Base-by-base conservation (phyloP, 1,140 invertebrate species). In the Calliphora vicina region DNA sequence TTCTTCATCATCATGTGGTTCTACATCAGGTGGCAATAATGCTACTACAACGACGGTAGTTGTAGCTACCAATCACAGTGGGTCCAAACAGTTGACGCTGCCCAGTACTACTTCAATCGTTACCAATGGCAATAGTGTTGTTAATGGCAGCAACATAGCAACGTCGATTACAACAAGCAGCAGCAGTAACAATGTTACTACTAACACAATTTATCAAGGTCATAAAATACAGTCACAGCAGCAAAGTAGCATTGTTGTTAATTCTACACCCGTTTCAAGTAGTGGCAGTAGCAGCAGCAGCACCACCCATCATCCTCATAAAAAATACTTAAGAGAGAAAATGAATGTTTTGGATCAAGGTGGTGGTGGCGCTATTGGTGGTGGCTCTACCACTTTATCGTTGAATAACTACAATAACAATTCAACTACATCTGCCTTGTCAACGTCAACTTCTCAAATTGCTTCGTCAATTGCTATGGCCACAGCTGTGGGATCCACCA, bases 261-360 rank as follows among this genome's bases (percentile, higher is more conserved):
- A 83, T 61, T 50, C 43, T 6, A 80, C 74, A 13, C 35, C 57
- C 29, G 42, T 43, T 57, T 29, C 45, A 13, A 80, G 20, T 27
- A 82, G 72, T 23, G 45, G 35, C 9, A 82, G 50, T 27, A 82
- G 72, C 29, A 71, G 35, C 9, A 82, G 50, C 20, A 86, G 84
- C 74, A 85, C 86, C 71, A 87, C 88, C 61, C 88, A 90, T 85
- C 88, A 90, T 85, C 88, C 88, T 80, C 88, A 90, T 72, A 90
- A 90, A 72, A 90, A 90, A 83, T 90, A 90, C 85, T 67, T 90
- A 82, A 88, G 88, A 23, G 88, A 90, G 61, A 89, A 90, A 80
- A 90, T 90, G 88, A 88, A 87, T 74, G 88, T 88, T 1, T 85
- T 87, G 26, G 86, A 86, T 82, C 86, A 90, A 9, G 85, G 86